phyloP scores from a whole-genome alignment of 2,797 vertebrate species.

The Antrozous pallidus region DNA sequence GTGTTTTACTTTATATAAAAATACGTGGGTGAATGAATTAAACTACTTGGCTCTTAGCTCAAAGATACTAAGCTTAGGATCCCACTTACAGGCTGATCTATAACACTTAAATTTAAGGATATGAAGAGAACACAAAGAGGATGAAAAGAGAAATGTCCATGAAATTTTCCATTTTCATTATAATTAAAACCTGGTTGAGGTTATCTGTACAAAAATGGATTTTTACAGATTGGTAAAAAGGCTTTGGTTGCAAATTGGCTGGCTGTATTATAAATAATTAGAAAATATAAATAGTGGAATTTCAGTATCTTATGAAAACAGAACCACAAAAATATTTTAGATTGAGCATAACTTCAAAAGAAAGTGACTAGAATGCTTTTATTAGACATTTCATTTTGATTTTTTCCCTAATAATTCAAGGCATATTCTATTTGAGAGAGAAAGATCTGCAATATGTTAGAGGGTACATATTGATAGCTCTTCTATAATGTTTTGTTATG shows the following conservation, averaged over 20 bases:
- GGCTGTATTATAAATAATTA: neutral
- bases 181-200: neutral
- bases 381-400: slow-evolving; percentile 8
- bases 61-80: neutral
- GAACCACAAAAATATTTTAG: neutral
- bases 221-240: slow-evolving; percentile 52
- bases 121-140: neutral
- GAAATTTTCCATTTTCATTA: slow-evolving; percentile 21
- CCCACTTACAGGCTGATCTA: neutral
- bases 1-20: neutral
- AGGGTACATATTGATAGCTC: neutral
- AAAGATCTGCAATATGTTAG: neutral
- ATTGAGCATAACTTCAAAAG: slow-evolving; percentile 10
- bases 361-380: neutral
- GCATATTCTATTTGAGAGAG: neutral
- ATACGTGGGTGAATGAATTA: neutral
- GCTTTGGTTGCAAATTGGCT: neutral
- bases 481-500: neutral
- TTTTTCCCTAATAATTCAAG: neutral
- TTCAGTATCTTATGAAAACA: neutral
- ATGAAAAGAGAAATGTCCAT: neutral
- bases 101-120: neutral
- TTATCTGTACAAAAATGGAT: neutral
- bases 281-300: neutral
- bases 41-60: neutral